Evolutionary conservation across 2,797 vertebrate genomes (phyloP), one percentile per base, ranked within the genome.

Genomic region (Phyllotis vaccarum): DNA sequence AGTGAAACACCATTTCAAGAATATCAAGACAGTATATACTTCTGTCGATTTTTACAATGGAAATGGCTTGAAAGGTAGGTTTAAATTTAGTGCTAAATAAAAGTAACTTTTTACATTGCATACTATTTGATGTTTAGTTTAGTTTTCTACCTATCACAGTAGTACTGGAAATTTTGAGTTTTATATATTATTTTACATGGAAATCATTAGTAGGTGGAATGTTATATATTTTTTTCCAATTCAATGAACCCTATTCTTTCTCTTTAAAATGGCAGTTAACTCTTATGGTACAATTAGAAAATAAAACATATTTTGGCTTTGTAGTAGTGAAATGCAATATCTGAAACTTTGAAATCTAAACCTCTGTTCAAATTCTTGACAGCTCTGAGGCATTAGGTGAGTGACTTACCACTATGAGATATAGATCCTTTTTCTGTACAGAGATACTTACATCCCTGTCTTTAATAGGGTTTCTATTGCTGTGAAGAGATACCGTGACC

Each of bases 21-120:
- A 95, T 99, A 99, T 98, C 99, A 99, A 93, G 99, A 99, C 91
- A 99, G 99, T 91, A 98, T 99, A 97, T 99, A 99, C 98, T 99
- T 99, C 98, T 99, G 99, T 95, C 99, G 99, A 11, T 99, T 99
- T 98, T 98, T 99, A 96, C 99, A 99, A 97, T 99, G 99, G 99
- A 99, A 99, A 98, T 99, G 99, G 99, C 98, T 99, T 97, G 99
- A 99, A 98, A 99, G 99, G 99, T 99, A 98, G 96, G 99, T 96
- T 76, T 87, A 95, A 10, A 80, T 79, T 86, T 76, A 90, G 82
- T 93, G 78, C 68, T 80, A 46, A 70, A 3, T 90, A 43, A 46
- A 88, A 90, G 49, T 76, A 37, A 82, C 64, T 91, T 93, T 43
- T 91, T 37, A n/a, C 31, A 49, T 19, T 43, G 11, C 17, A 5